These are phyloP conservation scores for Xestoiulus laeticollis DNA, from an alignment of 2,888 invertebrate genomes.

Conservation along the genomic window DNA sequence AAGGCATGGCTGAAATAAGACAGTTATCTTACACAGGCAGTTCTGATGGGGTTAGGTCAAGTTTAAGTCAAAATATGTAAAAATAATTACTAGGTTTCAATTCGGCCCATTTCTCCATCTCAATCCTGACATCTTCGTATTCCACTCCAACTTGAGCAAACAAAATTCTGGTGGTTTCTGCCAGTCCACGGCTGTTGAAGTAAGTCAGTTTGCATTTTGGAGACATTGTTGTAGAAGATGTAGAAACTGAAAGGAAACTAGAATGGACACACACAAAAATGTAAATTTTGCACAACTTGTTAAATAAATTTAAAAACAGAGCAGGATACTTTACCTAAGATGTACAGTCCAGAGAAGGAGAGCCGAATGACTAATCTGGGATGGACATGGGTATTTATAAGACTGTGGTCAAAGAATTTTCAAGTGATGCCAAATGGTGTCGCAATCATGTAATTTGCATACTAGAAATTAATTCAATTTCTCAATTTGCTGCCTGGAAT, in stretches of 20 bases:
- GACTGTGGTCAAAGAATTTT: neutral
- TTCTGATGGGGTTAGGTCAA: neutral
- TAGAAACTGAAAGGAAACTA: neutral
- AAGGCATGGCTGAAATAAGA: slow-evolving; percentile 67
- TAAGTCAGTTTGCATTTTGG: slow-evolving; percentile 64
- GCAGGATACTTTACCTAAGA: too few relatives aligned
- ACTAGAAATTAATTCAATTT: neutral
- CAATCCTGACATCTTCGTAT: slow-evolving; percentile 64
- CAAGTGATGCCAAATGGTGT: neutral
- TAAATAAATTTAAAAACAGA: too few relatives aligned
- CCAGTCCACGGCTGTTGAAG: slow-evolving; percentile 65
- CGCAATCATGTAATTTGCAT: neutral
- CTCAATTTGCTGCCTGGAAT: too few relatives aligned
- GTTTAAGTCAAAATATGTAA: too few relatives aligned
- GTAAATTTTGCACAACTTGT: too few relatives aligned
- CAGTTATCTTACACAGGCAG: neutral
- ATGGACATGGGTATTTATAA: neutral
- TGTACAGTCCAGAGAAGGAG: too few relatives aligned
- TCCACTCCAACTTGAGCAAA: slow-evolving; percentile 63
- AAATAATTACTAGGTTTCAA: slow-evolving; percentile 55
- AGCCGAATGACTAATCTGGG: too few relatives aligned
- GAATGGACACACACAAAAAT: too few relatives aligned
- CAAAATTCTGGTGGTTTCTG: slow-evolving; percentile 61
- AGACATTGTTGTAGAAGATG: slow-evolving; percentile 44
- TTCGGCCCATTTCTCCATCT: slow-evolving; percentile 56